A percentile compares a stretch with the other conserved stretches of the same genome.
These are phyloP conservation scores for Lichenostomus cassidix DNA, from an alignment of 2,113 vertebrate species.

Conservation along the genomic window DNA sequence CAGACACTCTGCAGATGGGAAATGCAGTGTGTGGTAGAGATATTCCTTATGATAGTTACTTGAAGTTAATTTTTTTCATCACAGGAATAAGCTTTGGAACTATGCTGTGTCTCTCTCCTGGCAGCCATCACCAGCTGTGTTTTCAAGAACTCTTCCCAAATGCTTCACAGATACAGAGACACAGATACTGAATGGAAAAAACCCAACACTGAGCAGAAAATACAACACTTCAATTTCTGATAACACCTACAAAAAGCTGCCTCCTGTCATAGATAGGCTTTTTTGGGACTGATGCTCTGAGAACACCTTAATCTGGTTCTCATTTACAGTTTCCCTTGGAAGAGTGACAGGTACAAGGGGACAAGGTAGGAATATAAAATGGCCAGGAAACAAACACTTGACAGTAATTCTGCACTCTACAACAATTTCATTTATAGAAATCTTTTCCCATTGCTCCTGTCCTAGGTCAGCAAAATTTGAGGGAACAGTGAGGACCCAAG, in stretches of 20 bases:
- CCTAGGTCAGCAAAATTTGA: not conserved
- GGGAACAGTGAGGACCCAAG: not conserved
- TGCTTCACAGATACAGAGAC: not conserved
- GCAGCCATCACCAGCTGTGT: not conserved
- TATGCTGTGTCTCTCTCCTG: not conserved
- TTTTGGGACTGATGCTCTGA: not conserved
- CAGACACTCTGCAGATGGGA: not conserved
- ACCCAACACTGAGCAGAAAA: not conserved
- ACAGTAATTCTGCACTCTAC: not conserved
- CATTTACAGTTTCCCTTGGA: not conserved
- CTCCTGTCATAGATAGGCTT: not conserved
- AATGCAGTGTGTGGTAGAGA: not conserved
- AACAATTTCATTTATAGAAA: not conserved
- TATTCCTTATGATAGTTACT: not conserved
- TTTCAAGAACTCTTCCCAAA: not conserved
- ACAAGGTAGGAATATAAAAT: not conserved
- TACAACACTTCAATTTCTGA: not conserved
- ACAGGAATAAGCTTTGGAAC: not conserved
- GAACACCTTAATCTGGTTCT: not conserved
- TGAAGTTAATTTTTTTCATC: not conserved
- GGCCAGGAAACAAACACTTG: not conserved
- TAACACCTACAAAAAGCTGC: not conserved
- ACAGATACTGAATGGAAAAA: not conserved
- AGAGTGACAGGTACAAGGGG: not conserved
- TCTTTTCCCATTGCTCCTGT: not conserved